A percentile compares a stretch with the other conserved stretches of the same genome.
Evolutionary conservation across 2,888 invertebrate genomes (phyloP).

Genomic region (Hirudinaria manillensis): DNA sequence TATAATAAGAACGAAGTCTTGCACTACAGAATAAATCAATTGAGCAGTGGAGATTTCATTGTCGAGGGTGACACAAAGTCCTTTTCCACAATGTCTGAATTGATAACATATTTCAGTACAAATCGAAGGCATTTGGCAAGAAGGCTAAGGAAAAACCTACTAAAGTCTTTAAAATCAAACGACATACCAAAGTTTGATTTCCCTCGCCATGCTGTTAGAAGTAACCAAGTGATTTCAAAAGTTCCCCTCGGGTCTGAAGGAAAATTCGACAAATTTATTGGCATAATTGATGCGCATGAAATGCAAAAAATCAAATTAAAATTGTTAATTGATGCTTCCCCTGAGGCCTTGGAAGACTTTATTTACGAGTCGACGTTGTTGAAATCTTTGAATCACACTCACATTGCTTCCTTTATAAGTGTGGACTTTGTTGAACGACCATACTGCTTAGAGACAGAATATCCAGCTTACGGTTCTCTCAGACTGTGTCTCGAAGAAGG

Average conservation of each 20-base stretch:
- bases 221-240: too few species aligned
- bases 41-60: neutral
- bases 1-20: slow-evolving; percentile 10
- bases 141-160: neutral
- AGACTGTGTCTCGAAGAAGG: slow-evolving; percentile 36
- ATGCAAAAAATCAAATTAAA: too few species aligned
- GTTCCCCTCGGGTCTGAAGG: too few species aligned
- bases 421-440: slow-evolving; percentile 37
- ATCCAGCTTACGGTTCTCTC: slow-evolving; percentile 37
- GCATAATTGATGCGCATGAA: too few species aligned
- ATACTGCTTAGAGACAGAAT: slow-evolving; percentile 39
- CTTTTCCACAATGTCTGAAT: neutral
- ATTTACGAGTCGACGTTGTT: slow-evolving; percentile 38
- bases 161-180: too few species aligned
- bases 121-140: neutral
- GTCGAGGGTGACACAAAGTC: slow-evolving; percentile 1
- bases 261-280: too few species aligned
- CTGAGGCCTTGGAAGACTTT: slow-evolving; percentile 37
- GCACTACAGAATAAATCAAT: slow-evolving; percentile 15
- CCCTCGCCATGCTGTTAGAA: too few species aligned
- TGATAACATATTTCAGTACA: neutral
- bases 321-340: too few species aligned
- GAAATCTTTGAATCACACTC: slow-evolving; percentile 38
- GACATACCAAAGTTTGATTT: too few species aligned
- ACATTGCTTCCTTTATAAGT: slow-evolving; percentile 39